Base-by-base conservation (phyloP, 2,888 invertebrate genomes). In the Pterostichus madidus region DNA sequence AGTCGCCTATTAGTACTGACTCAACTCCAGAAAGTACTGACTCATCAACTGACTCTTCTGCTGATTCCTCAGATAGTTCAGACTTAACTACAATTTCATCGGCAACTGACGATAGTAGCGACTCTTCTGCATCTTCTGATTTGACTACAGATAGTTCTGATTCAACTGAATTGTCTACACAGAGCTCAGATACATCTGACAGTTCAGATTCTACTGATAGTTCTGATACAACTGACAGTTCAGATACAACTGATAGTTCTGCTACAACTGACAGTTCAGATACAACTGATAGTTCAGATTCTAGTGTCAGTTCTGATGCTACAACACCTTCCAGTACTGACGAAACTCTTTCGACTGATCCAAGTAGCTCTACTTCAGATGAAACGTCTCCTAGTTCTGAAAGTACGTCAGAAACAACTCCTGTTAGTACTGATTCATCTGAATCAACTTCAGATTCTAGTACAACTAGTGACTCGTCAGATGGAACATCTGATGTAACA, bases 391-490 rank as follows among this genome's bases (percentile, higher is more conserved):
- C 4, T 77, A 56, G 13, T n/a, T 15, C 83, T 10, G 61, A 83
- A 73, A 80, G 31, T 49, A 71, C 78, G 6, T 15, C 52, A 15
- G 76, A 76, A 35, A 56, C 85, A 32, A 17, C 85, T 85, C 7
- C 79, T 32, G 7, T 84, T 35, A 85, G 68, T 81, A 85, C 86
- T 13, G 86, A 85, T 71, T 84, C 81, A 49, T 78, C 84, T 32
- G 84, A 84, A 32, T 83, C 79, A 35, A 46, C 61, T 35, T 68
- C 76, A 39, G 82, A 39, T 7, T 84, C 84, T 39, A 39, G 39
- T 31, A 81, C 85, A 81, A 85, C 83, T 52, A 80, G 84, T 39
- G 81, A 84, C 73, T 83, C 77, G 10, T 46, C 39, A 83, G 86
- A 13, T 84, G 35, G 3, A 35, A 35, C 35, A 35, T 85, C n/a